Conservation (phyloP, 2,797 vertebrate species). For the Manis crassicaudata region DNA sequence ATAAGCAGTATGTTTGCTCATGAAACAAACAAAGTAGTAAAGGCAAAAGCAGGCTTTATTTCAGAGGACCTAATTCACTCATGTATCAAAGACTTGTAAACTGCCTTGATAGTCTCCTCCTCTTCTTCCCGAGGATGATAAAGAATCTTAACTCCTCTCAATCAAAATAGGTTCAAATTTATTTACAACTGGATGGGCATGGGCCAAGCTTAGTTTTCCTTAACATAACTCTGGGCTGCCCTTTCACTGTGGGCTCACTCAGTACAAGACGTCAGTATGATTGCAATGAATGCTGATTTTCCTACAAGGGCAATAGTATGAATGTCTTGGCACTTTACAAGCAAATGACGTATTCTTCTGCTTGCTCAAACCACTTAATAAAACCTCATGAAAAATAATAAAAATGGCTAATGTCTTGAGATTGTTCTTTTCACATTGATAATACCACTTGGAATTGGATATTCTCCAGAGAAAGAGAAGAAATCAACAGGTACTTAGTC, state of each 20-base stretch:
- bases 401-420: conserved; percentile 45
- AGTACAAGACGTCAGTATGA: conserved; percentile 39
- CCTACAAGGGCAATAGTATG: conserved; percentile 1
- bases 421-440: conserved; percentile 48
- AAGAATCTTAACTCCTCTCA: conserved; percentile 4
- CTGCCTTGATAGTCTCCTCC: background rate
- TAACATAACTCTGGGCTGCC: background rate
- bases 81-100: background rate
- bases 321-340: background rate
- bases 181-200: background rate
- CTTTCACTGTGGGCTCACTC: background rate
- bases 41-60: conserved; percentile 20
- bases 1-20: background rate
- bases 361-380: conserved; percentile 62
- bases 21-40: conserved; percentile 24
- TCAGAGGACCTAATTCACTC: background rate
- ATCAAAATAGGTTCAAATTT: background rate
- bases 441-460: conserved; percentile 59
- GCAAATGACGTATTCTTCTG: conserved; percentile 42
- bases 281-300: background rate
- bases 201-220: background rate
- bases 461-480: conserved; percentile 37
- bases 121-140: background rate
- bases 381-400: conserved; percentile 58
- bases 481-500: background rate